These are phyloP conservation scores for Chrysolina haemoptera DNA, from an alignment of 2,888 invertebrate species.

Conservation along the genomic window DNA sequence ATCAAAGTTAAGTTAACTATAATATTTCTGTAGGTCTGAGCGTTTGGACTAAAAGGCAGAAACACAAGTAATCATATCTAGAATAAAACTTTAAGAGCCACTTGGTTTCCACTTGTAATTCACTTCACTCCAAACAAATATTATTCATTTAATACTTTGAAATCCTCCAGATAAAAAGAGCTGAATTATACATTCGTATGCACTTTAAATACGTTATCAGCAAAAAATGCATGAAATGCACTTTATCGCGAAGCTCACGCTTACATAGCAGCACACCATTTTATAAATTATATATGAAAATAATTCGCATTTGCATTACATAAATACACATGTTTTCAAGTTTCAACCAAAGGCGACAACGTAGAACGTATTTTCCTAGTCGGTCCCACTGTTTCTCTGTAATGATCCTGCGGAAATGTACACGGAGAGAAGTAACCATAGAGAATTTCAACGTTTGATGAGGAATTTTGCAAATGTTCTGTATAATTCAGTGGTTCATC, in stretches of 20 bases:
- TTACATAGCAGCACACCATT: constrained; percentile 20
- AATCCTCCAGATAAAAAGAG: not conserved
- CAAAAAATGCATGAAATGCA: constrained; percentile 4
- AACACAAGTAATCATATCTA: too few species aligned
- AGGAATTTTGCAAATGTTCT: not conserved
- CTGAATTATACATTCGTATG: constrained; percentile 6
- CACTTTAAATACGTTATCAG: constrained; percentile 1
- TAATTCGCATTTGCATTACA: constrained; percentile 49
- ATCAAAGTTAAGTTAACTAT: too few species aligned
- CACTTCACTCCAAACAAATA: not conserved
- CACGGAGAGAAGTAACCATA: not conserved
- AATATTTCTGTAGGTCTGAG: too few species aligned
- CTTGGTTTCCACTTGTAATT: not conserved
- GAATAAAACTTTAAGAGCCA: not conserved
- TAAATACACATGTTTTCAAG: constrained; percentile 44
- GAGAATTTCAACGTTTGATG: not conserved
- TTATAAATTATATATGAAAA: constrained; percentile 40
- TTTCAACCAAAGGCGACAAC: not conserved
- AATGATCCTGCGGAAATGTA: constrained; percentile 57
- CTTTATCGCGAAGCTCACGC: constrained; percentile 13
- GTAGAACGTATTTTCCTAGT: constrained; percentile 5
- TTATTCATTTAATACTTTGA: not conserved
- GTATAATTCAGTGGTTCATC: too few species aligned
- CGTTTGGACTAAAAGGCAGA: too few species aligned
- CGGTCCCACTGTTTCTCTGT: constrained; percentile 22